These are phyloP conservation scores for Gymnopithys bicolor DNA, from an alignment of 2,797 vertebrate species.

Conservation along the genomic window DNA sequence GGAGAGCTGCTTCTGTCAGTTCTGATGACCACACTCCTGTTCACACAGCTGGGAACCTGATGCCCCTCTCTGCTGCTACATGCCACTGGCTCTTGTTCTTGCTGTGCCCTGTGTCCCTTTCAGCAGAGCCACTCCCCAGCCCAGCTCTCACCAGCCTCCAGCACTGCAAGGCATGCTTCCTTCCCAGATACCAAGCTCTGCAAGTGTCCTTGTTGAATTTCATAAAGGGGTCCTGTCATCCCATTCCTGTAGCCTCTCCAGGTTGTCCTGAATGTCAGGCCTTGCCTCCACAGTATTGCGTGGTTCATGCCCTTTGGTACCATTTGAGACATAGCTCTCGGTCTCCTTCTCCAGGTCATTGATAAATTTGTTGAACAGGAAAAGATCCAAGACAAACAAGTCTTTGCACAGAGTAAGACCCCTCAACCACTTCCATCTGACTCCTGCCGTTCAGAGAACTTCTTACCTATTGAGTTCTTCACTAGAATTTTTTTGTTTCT, in stretches of 20 bases:
- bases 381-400: neutral
- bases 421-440: neutral
- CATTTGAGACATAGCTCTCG: neutral
- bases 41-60: neutral
- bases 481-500: neutral
- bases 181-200: neutral
- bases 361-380: neutral
- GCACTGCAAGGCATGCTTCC: neutral
- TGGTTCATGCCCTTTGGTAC: too few species aligned
- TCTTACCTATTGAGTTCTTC: neutral
- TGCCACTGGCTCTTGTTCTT: neutral
- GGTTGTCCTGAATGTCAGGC: neutral
- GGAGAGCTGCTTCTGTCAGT: neutral
- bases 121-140: neutral
- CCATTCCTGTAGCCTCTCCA: neutral
- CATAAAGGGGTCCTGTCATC: fast-evolving
- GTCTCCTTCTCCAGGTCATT: neutral
- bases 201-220: neutral
- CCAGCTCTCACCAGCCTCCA: neutral
- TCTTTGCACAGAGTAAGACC: neutral
- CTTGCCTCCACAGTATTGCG: fast-evolving
- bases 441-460: neutral
- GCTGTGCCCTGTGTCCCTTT: fast-evolving
- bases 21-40: fast-evolving
- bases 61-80: neutral